phyloP scores from a whole-genome alignment of 2,888 invertebrate species.

The Trissoscelio sp. region DNA sequence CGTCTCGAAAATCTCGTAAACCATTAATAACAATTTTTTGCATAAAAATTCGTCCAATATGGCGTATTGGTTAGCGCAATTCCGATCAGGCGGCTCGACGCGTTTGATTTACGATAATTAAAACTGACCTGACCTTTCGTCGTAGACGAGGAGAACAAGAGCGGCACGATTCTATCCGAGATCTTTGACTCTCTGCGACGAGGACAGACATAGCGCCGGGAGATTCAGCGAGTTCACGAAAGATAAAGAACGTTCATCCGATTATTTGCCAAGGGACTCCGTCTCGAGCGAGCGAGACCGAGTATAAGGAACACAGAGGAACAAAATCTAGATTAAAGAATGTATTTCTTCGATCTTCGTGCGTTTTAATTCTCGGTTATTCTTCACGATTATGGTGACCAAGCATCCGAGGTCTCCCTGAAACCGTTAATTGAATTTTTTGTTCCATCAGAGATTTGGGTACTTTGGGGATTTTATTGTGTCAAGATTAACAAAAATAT shows the following conservation, averaged over 20 bases:
- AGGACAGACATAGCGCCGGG: constrained; percentile 56
- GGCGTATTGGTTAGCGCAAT: constrained; percentile 70
- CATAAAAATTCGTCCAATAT: constrained; percentile 22
- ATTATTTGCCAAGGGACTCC: constrained; percentile 63
- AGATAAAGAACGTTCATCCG: constrained; percentile 67
- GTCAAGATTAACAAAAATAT: constrained; percentile 32
- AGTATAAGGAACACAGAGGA: constrained; percentile 37
- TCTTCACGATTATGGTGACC: constrained; percentile 55
- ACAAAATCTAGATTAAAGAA: constrained; percentile 66
- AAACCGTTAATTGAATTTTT: constrained; percentile 65
- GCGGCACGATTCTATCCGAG: constrained; percentile 66
- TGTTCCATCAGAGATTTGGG: constrained; percentile 36
- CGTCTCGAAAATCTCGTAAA: background rate
- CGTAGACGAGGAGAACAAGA: constrained; percentile 68
- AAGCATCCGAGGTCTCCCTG: constrained; percentile 31
- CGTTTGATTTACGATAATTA: constrained; percentile 82
- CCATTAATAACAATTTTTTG: constrained; percentile 40
- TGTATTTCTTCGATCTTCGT: constrained; percentile 62
- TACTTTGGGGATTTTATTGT: constrained; percentile 38
- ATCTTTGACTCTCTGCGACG: constrained; percentile 59
- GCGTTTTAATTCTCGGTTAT: constrained; percentile 59
- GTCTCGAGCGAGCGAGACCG: constrained; percentile 44
- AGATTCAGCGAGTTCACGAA: constrained; percentile 64
- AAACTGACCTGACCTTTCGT: constrained; percentile 81
- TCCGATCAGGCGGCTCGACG: constrained; percentile 67